phyloP scores from a whole-genome alignment of 2,888 invertebrate species.

The Bugulina stolonifera region DNA sequence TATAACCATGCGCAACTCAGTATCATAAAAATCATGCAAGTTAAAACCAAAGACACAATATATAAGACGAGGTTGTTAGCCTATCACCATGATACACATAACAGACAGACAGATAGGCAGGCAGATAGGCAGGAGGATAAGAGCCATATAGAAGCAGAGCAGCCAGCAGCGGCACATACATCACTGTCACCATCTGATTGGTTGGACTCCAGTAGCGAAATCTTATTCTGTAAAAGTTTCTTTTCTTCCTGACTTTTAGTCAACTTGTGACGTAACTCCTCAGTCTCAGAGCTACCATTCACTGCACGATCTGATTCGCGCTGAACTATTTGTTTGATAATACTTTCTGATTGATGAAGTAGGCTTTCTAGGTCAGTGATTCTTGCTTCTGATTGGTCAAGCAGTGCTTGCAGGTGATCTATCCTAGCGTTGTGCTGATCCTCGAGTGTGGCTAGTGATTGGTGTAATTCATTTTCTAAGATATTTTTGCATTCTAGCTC shows the following conservation, averaged over 20 bases:
- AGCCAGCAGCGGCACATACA: no score
- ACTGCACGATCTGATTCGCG: no score
- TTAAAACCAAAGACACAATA: no score
- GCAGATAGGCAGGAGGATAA: no score
- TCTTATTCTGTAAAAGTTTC: neutral
- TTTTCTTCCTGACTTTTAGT: neutral
- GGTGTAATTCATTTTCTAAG: neutral
- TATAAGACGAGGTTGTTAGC: no score
- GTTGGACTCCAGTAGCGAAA: neutral
- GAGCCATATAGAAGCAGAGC: no score
- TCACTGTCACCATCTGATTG: neutral
- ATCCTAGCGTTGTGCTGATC: conserved; percentile 17
- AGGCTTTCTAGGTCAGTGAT: conserved; percentile 16
- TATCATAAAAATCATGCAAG: no score
- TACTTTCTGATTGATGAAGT: conserved; percentile 4
- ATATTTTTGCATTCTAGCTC: conserved; percentile 17
- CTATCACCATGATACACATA: no score
- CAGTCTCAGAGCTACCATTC: neutral
- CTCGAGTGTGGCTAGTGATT: neutral
- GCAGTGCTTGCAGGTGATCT: neutral
- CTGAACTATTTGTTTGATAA: neutral
- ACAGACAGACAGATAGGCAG: no score
- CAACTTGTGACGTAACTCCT: neutral
- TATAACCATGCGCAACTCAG: no score
- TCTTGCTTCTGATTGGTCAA: neutral